Evolutionary conservation across 2,888 invertebrate genomes (phyloP).

Genomic region (Epinotia nisella): DNA sequence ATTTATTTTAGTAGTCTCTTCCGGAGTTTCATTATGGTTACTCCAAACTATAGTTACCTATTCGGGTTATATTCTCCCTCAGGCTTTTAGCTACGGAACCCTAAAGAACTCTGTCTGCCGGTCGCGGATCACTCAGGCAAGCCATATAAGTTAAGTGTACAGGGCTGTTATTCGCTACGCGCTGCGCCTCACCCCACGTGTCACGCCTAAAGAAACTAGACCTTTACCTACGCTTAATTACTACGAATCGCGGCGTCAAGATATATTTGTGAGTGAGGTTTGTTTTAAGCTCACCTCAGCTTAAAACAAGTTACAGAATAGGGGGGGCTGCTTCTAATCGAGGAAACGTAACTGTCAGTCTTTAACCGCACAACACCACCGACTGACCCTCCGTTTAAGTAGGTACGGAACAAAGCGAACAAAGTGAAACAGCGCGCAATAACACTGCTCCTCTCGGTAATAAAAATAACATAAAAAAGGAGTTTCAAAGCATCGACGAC

Average conservation of each 20-base stretch:
- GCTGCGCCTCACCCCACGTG: no score
- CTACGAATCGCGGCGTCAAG: no score
- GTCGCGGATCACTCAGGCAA: constrained; percentile 14
- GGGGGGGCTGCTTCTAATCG: constrained; percentile 12
- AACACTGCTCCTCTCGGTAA: constrained; percentile 49
- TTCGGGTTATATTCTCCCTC: neutral
- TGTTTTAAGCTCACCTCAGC: no score
- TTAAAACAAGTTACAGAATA: no score
- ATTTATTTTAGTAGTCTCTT: no score
- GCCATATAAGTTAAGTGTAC: constrained; percentile 18
- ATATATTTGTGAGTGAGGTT: no score
- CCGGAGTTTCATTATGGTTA: no score
- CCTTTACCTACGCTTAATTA: no score
- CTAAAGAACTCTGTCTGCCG: constrained; percentile 18
- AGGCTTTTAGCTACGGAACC: constrained; percentile 5
- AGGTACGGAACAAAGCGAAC: constrained; percentile 17
- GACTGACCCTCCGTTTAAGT: constrained; percentile 24
- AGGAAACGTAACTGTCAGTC: constrained; percentile 13
- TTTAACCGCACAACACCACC: constrained; percentile 17
- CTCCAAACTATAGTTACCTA: neutral
- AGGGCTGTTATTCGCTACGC: no score
- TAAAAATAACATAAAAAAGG: constrained; percentile 42
- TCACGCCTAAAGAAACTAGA: no score
- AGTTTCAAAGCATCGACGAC: constrained; percentile 39
- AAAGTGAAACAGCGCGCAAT: constrained; percentile 56